A percentile compares a stretch with the other conserved stretches of the same genome.
phyloP scores from a whole-genome alignment of 1,140 invertebrate species.

The Eriocheir sinensis region DNA sequence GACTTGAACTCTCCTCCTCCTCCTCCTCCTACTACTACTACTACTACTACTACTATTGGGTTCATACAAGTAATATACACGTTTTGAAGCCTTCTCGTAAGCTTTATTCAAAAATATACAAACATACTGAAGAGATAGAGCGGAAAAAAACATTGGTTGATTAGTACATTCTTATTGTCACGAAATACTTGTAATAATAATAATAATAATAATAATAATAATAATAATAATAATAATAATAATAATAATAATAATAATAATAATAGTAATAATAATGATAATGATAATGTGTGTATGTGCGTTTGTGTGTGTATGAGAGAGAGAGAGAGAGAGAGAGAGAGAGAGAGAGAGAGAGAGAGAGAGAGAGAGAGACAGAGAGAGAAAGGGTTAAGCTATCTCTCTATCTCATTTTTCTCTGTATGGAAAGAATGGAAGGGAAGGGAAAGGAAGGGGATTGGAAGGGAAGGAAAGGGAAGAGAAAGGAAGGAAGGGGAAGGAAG shows the following conservation, averaged over 20 bases:
- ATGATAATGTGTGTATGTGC: not conserved
- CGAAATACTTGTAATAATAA: not conserved
- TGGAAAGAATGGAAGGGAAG: not conserved
- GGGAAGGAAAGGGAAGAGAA: not conserved
- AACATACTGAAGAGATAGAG: not conserved
- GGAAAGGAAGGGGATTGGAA: not conserved
- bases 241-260: not conserved
- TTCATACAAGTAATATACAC: too few species aligned
- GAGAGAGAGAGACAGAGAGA: not conserved
- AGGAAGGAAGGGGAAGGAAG: not conserved
- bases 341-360: slow-evolving; percentile 28
- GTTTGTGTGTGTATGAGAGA: not conserved
- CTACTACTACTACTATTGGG: too few species aligned
- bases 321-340: slow-evolving; percentile 40
- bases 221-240: not conserved
- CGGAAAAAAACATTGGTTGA: not conserved
- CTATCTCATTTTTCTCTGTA: not conserved
- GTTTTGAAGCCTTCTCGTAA: not conserved
- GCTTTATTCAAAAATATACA: slow-evolving; percentile 18
- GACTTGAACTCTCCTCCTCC: too few species aligned
- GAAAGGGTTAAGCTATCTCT: not conserved
- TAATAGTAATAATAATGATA: not conserved
- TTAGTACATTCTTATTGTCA: not conserved
- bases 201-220: not conserved
- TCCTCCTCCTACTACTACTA: too few species aligned